Evolutionary conservation across 2,113 vertebrate species (phyloP).

Genomic region (Anolis sagrei): DNA sequence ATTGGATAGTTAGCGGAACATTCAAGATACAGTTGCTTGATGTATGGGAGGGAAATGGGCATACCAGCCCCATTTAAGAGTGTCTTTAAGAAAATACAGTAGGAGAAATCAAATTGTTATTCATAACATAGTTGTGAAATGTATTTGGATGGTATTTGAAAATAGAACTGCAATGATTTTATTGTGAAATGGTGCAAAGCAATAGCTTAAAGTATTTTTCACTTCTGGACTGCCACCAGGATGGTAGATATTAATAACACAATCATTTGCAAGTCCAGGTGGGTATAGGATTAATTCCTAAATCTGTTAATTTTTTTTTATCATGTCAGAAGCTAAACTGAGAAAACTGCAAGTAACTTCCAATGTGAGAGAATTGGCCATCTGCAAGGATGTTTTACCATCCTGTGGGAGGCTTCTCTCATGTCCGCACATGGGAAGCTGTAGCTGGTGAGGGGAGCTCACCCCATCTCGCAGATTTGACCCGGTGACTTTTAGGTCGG

Average conservation of each 20-base stretch:
- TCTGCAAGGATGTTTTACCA: too few species aligned
- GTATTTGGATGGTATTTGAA: conserved; percentile 16
- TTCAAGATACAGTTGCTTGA: background rate
- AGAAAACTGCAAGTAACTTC: too few species aligned
- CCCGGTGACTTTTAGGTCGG: too few species aligned
- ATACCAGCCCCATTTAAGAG: background rate
- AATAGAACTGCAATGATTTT: background rate
- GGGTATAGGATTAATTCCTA: background rate
- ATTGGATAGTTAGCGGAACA: conserved; percentile 11
- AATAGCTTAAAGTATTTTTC: background rate
- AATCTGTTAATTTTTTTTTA: too few species aligned
- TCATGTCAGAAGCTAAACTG: too few species aligned
- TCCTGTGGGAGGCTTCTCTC: too few species aligned
- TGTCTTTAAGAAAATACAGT: background rate
- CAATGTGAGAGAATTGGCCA: too few species aligned
- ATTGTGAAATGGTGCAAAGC: background rate
- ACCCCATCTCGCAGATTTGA: too few species aligned
- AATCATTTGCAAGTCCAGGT: background rate
- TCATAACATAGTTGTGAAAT: background rate
- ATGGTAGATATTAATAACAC: background rate
- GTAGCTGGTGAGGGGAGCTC: too few species aligned
- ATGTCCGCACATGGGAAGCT: too few species aligned
- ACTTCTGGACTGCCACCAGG: background rate
- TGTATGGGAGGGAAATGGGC: background rate
- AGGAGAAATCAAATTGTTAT: conserved; percentile 3